Evolutionary conservation across 1,140 invertebrate genomes (phyloP), one percentile per base, ranked within the genome.

Genomic region (Drosophila gunungcola): DNA sequence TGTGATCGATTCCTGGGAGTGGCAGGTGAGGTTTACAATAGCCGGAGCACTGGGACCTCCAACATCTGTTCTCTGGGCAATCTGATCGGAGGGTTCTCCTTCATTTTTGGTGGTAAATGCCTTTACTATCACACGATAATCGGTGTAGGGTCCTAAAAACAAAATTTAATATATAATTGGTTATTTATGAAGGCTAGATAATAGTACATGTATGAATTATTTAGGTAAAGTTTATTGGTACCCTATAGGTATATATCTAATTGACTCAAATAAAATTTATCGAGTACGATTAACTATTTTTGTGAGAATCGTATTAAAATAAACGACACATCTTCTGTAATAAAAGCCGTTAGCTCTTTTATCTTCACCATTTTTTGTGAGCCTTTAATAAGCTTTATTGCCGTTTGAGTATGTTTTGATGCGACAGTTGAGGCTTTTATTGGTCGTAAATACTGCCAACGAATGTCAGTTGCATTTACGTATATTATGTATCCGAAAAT

Each of bases 51-150:
- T 95, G 6, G 97, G 97, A 3, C 96, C 96, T 49, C 94, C 94
- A 36, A 98, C 96, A 93, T 98, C 97, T 1, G 97, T 98, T 57
- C 94, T 94, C 32, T 96, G 95, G 52, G 94, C 94, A 48, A 97
- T 94, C 3, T 94, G 93, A 72, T 96, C 95, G 7, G 97, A 97
- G 27, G 94, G 93, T 75, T 96, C 95, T 41, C 96, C 96, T 92
- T 96, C 96, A 92, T 96, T 94, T 88, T 95, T 95, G 83, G 93
- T 93, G 7, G 96, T 96, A 80, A 94, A 95, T 12, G 97, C 97
- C 85, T 97, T 96, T 9, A 98, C 95, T 95, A 95, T 97, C 74
- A 98, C 95, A 92, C 96, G 96, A 92, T 98, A 98, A 46, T 96
- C 94, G 3, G 96, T 97, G 86, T 95, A 95, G 21, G 97, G 95